Conservation (phyloP, 2,888 invertebrate species). For the Chrysolina americana region DNA sequence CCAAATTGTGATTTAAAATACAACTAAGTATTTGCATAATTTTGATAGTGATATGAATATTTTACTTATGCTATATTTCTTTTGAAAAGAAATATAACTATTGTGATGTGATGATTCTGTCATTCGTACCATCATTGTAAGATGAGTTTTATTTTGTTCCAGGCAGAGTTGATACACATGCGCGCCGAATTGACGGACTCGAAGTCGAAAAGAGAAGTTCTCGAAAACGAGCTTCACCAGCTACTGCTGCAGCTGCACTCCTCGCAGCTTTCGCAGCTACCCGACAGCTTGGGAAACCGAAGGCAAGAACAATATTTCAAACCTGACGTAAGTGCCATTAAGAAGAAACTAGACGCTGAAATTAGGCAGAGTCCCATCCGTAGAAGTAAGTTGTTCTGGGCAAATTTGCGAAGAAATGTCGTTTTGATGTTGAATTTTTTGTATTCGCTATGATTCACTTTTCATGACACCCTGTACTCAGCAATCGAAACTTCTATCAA, state of each 20-base stretch:
- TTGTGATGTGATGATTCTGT: too few relatives aligned
- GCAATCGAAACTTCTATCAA: too few relatives aligned
- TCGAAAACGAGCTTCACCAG: slow-evolving; percentile 77
- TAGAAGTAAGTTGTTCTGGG: slow-evolving; percentile 47
- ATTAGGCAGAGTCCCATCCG: slow-evolving; percentile 68
- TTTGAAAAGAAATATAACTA: too few relatives aligned
- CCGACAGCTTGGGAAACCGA: slow-evolving; percentile 64
- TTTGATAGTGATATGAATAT: too few relatives aligned
- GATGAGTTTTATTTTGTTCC: slow-evolving; percentile 57
- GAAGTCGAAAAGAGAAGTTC: slow-evolving; percentile 74
- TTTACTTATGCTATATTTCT: too few relatives aligned
- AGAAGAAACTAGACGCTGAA: slow-evolving; percentile 69
- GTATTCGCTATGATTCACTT: background rate
- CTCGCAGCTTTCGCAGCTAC: slow-evolving; percentile 73
- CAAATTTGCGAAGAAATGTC: background rate
- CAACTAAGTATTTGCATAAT: too few relatives aligned
- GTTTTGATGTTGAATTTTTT: background rate
- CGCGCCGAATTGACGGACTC: slow-evolving; percentile 82
- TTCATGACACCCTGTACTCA: too few relatives aligned
- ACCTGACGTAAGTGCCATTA: slow-evolving; percentile 68
- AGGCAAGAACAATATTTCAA: slow-evolving; percentile 65
- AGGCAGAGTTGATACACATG: slow-evolving; percentile 86
- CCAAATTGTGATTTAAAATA: too few relatives aligned
- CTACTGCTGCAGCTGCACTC: slow-evolving; percentile 76
- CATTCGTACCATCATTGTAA: background rate